phyloP scores from a whole-genome alignment of 2,888 invertebrate species.

The Andrena bicolor region DNA sequence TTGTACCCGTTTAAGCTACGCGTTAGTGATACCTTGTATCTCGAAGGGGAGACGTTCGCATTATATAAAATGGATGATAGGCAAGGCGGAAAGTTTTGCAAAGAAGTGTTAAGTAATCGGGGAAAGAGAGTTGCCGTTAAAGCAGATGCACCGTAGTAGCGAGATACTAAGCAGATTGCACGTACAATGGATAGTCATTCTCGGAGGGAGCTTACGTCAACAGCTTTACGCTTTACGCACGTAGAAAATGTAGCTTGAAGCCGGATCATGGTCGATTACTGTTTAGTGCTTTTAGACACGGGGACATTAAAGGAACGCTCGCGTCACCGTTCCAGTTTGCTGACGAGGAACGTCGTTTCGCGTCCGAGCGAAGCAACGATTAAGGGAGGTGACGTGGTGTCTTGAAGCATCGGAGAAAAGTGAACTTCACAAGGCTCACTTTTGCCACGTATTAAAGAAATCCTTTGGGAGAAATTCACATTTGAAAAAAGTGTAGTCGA shows the following conservation, averaged over 20 bases:
- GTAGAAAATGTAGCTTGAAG: constrained; percentile 55
- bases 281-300: constrained; percentile 52
- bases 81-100: constrained; percentile 50
- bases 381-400: neutral
- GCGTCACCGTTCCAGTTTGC: constrained; percentile 21
- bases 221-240: constrained; percentile 57
- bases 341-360: constrained; percentile 45
- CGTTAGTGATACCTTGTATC: neutral
- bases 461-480: neutral
- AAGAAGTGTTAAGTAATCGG: constrained; percentile 61
- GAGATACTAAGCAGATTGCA: constrained; percentile 70
- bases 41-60: neutral
- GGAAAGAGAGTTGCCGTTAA: constrained; percentile 64
- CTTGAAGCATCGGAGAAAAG: neutral
- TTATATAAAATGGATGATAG: constrained; percentile 32
- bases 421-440: neutral
- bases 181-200: constrained; percentile 68
- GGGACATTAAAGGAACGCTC: constrained; percentile 38
- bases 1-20: neutral
- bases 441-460: neutral
- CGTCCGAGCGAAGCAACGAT: constrained; percentile 8
- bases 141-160: constrained; percentile 44
- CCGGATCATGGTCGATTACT: constrained; percentile 68
- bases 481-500: neutral
- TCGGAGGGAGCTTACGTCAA: constrained; percentile 67